Evolutionary conservation across 2,888 invertebrate species (phyloP), one percentile per base, ranked within the genome.

Genomic region (Orthonychiurus folsomi): DNA sequence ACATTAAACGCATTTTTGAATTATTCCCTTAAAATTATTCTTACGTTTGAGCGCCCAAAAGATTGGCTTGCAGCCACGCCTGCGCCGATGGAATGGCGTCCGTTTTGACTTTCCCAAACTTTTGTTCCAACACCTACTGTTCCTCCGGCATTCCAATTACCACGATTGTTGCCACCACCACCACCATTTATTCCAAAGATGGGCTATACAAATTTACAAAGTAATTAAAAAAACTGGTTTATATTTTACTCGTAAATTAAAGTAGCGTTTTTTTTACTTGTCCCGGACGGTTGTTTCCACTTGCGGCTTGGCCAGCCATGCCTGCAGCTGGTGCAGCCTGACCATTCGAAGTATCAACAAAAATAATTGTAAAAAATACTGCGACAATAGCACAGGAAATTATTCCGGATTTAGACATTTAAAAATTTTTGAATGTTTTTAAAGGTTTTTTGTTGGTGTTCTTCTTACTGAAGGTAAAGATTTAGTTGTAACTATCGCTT

Each of bases 71-170:
- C 53, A 56, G 64, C 66, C 3, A 61, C 64, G n/a, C 62, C 66
- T 23, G 61, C 65, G 9, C 66, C 68, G 27, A 67, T 53, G 5
- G 63, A 53, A 26, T 69, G 69, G n/a, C 67, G 50, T 5, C 65
- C 56, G 37, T 69, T 69, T 21, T 58, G 48, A 55, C 69, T 69
- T 62, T 69, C 59, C 63, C 63, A 69, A 3, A 61, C 66, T 37
- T 66, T 69, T 15, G 63, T 57, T 23, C 64, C 66, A 21, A 61
- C 56, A 2, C 65, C 65, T 2, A 61, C 61, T 56, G 63, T 66
- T 2, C 62, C 66, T 23, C 55, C 50, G 24, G 61, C 65, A n/a
- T 61, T 62, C 63, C 63, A 69, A 26, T 69, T 69, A 23, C 63
- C 3, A 15, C 56, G 61, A 47, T 67, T 65, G 26, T 67, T 65